These are phyloP conservation scores for Hirtodrosophila histrioides DNA, from an alignment of 2,888 invertebrate genomes.

Conservation along the genomic window DNA sequence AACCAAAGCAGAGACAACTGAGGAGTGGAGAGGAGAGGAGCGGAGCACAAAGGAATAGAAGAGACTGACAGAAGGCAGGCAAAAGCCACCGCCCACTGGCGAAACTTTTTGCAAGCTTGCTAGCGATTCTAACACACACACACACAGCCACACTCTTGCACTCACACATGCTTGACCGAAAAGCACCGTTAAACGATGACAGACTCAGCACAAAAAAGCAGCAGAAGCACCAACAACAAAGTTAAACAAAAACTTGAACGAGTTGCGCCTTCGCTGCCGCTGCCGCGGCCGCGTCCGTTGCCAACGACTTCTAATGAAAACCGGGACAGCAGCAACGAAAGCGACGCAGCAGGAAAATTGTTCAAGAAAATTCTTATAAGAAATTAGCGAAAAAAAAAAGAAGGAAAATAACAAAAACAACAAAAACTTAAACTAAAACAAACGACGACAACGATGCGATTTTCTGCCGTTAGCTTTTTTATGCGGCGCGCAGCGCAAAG, in stretches of 20 bases:
- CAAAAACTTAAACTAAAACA: slow-evolving; percentile 43
- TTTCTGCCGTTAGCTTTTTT: slow-evolving; percentile 71
- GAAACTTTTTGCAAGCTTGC: slow-evolving; percentile 49
- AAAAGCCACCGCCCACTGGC: slow-evolving; percentile 55
- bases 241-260: slow-evolving; percentile 39
- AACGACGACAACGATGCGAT: slow-evolving; percentile 58
- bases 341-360: slow-evolving; percentile 61
- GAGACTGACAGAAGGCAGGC: slow-evolving; percentile 13
- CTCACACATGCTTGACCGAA: slow-evolving; percentile 46
- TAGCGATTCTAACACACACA: slow-evolving; percentile 32
- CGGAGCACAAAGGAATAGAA: not conserved
- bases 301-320: slow-evolving; percentile 54
- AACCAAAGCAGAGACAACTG: slow-evolving; percentile 9
- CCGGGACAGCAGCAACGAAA: slow-evolving; percentile 53
- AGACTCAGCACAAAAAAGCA: slow-evolving; percentile 56
- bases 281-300: no score
- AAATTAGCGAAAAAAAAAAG: slow-evolving; percentile 61
- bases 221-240: slow-evolving; percentile 30
- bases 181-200: slow-evolving; percentile 72
- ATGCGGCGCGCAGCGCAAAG: slow-evolving; percentile 51
- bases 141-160: slow-evolving; percentile 14
- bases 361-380: slow-evolving; percentile 73
- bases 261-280: slow-evolving; percentile 37
- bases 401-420: slow-evolving; percentile 11
- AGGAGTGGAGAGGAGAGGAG: slow-evolving; percentile 12